phyloP scores from a whole-genome alignment of 2,888 invertebrate species.

The Andrena trimmerana region DNA sequence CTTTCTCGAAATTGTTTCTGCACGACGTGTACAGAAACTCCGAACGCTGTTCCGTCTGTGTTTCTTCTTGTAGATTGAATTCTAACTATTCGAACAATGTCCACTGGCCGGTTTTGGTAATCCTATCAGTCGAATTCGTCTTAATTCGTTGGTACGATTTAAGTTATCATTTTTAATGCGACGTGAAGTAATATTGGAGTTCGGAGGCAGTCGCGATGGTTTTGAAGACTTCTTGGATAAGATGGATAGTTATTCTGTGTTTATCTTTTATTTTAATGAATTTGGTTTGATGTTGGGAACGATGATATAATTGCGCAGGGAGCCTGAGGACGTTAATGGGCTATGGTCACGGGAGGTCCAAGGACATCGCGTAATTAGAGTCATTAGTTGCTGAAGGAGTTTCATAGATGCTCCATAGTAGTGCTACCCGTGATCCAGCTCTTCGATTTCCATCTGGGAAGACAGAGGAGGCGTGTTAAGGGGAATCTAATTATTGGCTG shows the following conservation, averaged over 20 bases:
- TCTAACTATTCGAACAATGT: conserved; percentile 23
- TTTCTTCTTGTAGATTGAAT: conserved; percentile 7
- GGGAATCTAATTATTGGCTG: conserved; percentile 64
- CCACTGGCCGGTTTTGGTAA: conserved; percentile 39
- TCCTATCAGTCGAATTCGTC: conserved; percentile 40
- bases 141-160: conserved; percentile 23
- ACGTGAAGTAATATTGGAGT: background rate
- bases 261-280: background rate
- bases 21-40: background rate
- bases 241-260: background rate
- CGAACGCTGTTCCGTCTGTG: background rate
- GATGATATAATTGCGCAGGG: conserved; percentile 17
- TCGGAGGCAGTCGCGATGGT: background rate
- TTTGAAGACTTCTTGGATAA: background rate
- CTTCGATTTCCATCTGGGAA: conserved; percentile 38
- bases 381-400: conserved; percentile 54
- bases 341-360: conserved; percentile 24
- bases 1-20: conserved; percentile 9
- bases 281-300: background rate
- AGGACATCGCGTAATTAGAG: conserved; percentile 47
- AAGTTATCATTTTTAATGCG: conserved; percentile 14
- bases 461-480: conserved; percentile 39
- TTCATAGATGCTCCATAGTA: conserved; percentile 44
- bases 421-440: conserved; percentile 35
- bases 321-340: conserved; percentile 3